These are phyloP conservation scores for Cheumatopsyche charites DNA, from an alignment of 1,140 invertebrate species.

Conservation along the genomic window DNA sequence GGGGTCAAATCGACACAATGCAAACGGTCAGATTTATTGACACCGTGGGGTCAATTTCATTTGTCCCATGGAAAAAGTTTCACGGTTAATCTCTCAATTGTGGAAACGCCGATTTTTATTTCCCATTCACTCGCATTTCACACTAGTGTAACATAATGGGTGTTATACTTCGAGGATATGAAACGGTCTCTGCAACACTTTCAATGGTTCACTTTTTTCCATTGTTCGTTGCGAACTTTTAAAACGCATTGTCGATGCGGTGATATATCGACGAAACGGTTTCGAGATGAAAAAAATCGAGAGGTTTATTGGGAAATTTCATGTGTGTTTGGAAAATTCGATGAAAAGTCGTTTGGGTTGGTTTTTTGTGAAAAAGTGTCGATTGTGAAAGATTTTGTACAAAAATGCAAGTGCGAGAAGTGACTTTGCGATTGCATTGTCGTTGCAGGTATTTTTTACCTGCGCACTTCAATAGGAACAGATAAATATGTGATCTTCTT, in stretches of 20 bases:
- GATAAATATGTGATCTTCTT: slow-evolving; percentile 14
- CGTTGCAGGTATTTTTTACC: slow-evolving; percentile 27
- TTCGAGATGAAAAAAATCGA: not conserved
- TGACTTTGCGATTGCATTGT: slow-evolving; percentile 23
- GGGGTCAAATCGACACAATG: slow-evolving; percentile 44
- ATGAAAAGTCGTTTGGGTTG: not conserved
- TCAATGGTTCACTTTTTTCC: slow-evolving; percentile 23
- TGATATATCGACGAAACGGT: too few relatives aligned
- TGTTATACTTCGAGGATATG: too few relatives aligned
- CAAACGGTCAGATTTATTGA: slow-evolving; percentile 47
- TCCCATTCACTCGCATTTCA: slow-evolving; percentile 1
- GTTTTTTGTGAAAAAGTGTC: not conserved
- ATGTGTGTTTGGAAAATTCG: too few relatives aligned
- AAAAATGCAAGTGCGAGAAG: slow-evolving; percentile 6
- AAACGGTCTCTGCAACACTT: slow-evolving; percentile 28
- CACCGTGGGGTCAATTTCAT: slow-evolving; percentile 46
- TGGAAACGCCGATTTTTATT: slow-evolving; percentile 27
- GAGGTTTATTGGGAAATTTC: not conserved
- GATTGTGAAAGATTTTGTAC: not conserved
- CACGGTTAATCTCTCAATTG: slow-evolving; percentile 48
- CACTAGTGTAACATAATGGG: too few relatives aligned
- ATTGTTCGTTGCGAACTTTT: not conserved
- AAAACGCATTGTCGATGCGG: not conserved
- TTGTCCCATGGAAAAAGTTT: slow-evolving; percentile 38
- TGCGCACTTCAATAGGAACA: not conserved